Conservation (phyloP, 1,140 invertebrate genomes). For the Theocolax elegans region DNA sequence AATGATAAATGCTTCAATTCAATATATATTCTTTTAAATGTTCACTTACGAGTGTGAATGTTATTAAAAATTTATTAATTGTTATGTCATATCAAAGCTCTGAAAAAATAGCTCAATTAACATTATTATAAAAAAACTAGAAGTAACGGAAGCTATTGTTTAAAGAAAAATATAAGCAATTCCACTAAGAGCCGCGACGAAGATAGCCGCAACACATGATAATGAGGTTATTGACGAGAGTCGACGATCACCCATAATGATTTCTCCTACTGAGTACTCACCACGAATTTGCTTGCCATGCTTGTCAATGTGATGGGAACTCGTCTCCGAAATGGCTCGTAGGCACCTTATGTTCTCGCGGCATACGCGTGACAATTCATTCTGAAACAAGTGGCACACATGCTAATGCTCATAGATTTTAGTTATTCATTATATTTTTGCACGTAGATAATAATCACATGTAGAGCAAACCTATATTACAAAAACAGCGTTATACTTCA, state of each 20-base stretch:
- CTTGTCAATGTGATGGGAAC: constrained; percentile 59
- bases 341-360: constrained; percentile 79
- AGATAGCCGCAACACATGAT: constrained; percentile 46
- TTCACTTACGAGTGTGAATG: too few relatives aligned
- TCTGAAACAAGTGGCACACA: constrained; percentile 68
- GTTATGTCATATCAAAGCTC: too few relatives aligned
- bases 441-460: too few relatives aligned
- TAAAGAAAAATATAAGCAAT: constrained; percentile 43
- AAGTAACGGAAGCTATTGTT: constrained; percentile 4
- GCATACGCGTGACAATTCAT: constrained; percentile 79
- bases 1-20: too few relatives aligned
- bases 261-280: constrained; percentile 53
- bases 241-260: neutral
- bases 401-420: neutral
- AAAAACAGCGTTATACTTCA: constrained; percentile 17
- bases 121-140: neutral
- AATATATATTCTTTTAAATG: too few relatives aligned
- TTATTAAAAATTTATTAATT: too few relatives aligned
- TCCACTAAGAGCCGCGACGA: constrained; percentile 49
- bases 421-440: too few relatives aligned
- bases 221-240: constrained; percentile 29
- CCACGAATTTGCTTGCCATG: constrained; percentile 63
- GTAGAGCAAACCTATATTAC: neutral
- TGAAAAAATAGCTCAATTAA: neutral
- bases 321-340: constrained; percentile 69